Conservation (phyloP, 2,888 invertebrate genomes). For the Scaeva pyrastri region DNA sequence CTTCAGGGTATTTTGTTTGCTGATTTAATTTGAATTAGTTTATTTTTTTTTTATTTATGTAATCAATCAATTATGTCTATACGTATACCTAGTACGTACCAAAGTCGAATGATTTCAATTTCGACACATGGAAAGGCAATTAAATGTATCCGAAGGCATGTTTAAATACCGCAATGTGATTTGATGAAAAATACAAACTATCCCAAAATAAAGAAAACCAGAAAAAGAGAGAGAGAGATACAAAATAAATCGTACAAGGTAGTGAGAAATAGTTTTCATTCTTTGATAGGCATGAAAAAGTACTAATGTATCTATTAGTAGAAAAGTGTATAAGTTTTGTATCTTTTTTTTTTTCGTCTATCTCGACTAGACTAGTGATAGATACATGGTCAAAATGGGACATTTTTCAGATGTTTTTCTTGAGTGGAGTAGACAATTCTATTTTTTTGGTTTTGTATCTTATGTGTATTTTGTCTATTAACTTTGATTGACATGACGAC, state of each 20-base stretch:
- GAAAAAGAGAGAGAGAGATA: not conserved
- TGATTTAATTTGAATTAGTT: slow-evolving; percentile 5
- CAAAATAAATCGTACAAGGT: not conserved
- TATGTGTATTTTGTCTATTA: slow-evolving; percentile 47
- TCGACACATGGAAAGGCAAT: slow-evolving; percentile 35
- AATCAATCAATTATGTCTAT: slow-evolving; percentile 30
- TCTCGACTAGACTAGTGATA: slow-evolving; percentile 22
- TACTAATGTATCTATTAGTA: slow-evolving; percentile 61
- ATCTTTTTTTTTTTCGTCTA: slow-evolving; percentile 25
- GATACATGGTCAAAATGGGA: slow-evolving; percentile 67
- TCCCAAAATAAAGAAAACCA: slow-evolving; percentile 1
- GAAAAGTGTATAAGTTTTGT: slow-evolving; percentile 25
- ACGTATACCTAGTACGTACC: not conserved
- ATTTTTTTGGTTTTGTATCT: not conserved
- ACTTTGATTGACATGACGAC: slow-evolving; percentile 70
- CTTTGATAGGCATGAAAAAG: not conserved
- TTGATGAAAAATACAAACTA: slow-evolving; percentile 21
- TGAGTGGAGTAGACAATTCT: not conserved
- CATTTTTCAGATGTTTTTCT: slow-evolving; percentile 46
- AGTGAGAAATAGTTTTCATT: slow-evolving; percentile 48
- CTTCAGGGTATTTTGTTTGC: slow-evolving; percentile 1
- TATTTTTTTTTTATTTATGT: not conserved
- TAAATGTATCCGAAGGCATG: slow-evolving; percentile 28
- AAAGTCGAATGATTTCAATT: slow-evolving; percentile 35
- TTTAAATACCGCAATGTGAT: slow-evolving; percentile 35